Conservation (phyloP, 2,888 invertebrate genomes). For the Trachelus troglodyta region DNA sequence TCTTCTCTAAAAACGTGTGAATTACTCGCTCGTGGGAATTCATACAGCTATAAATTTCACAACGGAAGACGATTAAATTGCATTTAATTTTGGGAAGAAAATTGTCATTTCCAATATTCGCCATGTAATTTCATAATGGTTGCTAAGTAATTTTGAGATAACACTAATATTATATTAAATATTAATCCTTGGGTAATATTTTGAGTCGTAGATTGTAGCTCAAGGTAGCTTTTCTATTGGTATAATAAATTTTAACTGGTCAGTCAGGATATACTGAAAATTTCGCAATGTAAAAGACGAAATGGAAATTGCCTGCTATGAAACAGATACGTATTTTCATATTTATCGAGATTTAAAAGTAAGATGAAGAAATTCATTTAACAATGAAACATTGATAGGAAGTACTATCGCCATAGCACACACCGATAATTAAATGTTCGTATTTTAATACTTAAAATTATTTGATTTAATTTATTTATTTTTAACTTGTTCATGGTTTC, state of each 20-base stretch:
- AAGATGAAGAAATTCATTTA: neutral
- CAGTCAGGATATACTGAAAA: slow-evolving; percentile 26
- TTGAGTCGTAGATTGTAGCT: neutral
- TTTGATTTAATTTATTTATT: neutral
- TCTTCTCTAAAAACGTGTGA: neutral
- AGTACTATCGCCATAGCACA: neutral
- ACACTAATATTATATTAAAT: neutral
- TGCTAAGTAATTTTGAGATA: neutral
- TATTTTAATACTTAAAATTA: neutral
- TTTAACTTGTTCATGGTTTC: neutral
- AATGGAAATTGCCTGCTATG: neutral
- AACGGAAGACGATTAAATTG: neutral
- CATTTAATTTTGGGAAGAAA: too few relatives aligned
- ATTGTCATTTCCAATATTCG: too few relatives aligned
- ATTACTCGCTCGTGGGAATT: neutral
- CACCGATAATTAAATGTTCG: neutral
- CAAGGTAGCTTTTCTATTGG: slow-evolving; percentile 48
- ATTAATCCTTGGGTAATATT: neutral
- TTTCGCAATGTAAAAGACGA: slow-evolving; percentile 24
- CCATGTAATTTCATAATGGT: neutral
- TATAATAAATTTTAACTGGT: slow-evolving; percentile 41
- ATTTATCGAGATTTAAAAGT: neutral
- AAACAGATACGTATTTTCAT: neutral
- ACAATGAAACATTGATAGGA: neutral
- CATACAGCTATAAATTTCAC: neutral